A percentile compares a stretch with the other conserved stretches of the same genome.
These are phyloP conservation scores for Pogonognathellus flavescens DNA, from an alignment of 1,140 invertebrate genomes.

Conservation along the genomic window DNA sequence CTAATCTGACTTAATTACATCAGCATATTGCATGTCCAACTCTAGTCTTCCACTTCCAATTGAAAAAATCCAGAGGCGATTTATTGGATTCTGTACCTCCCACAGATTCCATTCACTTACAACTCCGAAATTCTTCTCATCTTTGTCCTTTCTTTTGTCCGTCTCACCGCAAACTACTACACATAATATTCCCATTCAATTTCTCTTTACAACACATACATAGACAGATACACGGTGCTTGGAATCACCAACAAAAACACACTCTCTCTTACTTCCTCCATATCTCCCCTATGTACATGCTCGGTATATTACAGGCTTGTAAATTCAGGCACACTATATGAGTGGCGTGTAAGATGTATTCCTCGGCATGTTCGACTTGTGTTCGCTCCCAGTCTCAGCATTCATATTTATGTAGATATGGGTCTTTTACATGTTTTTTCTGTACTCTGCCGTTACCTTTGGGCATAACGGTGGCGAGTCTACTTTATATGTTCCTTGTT, in stretches of 20 bases:
- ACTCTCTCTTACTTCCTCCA: not conserved
- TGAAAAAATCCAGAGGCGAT: constrained; percentile 47
- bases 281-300: too few relatives aligned
- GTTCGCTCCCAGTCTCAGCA: too few relatives aligned
- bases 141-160: constrained; percentile 25
- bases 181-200: constrained; percentile 14
- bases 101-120: constrained; percentile 23
- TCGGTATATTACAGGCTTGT: too few relatives aligned
- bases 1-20: constrained; percentile 57
- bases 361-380: too few relatives aligned
- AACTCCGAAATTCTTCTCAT: constrained; percentile 14
- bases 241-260: not conserved
- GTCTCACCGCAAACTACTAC: constrained; percentile 15
- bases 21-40: constrained; percentile 55
- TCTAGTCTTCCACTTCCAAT: constrained; percentile 36
- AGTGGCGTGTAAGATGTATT: too few relatives aligned
- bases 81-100: constrained; percentile 50
- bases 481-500: not conserved
- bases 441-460: not conserved
- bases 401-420: too few relatives aligned
- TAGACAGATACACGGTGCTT: not conserved
- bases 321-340: too few relatives aligned
- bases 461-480: not conserved
- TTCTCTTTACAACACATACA: not conserved
- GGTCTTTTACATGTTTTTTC: not conserved